Base-by-base conservation (phyloP, 2,113 vertebrate species). In the Cariama cristata region DNA sequence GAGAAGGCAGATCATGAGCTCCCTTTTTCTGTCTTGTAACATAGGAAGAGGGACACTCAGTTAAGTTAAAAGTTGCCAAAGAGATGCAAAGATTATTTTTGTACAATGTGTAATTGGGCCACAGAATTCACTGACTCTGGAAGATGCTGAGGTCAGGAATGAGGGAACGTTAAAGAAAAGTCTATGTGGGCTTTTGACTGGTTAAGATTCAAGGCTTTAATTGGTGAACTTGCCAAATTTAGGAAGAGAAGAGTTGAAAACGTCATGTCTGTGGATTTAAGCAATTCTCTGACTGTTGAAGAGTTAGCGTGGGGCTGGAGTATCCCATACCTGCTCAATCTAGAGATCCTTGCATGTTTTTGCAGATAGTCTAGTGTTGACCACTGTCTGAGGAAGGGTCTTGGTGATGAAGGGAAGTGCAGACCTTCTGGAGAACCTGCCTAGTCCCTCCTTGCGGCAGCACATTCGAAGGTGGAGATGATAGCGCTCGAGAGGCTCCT, bases 11-110 rank as follows among this genome's bases (percentile, higher is more conserved):
- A 5, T 16, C 1, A 0, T 38, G 60, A 85, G 32, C 49, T 94
- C 21, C 10, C 15, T 52, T 72, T 42, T 55, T 23, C 76, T 53
- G 52, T n/a, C 79, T 30, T n/a, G 14, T 49, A 20, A 38, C 23
- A 18, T 1, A 6, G 69, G 52, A 89, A 35, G 27, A 52, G 68
- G 24, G 52, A 60, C 15, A 6, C 23, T 84, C 21, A 18, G 26
- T 62, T 82, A 58, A 40, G 58, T 40, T 79, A 30, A 30, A 87
- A 63, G 72, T 53, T 97, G 82, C 69, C 52, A 87, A 50, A 91
- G 44, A 64, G 35, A 26, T 87, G 28, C 45, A 58, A 53, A 68
- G 62, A 33, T 96, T 75, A 5, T 85, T 89, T 94, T 94, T 32
- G 10, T 94, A 14, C 24, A 47, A 1, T 35, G n/a, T 17, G 4